Evolutionary conservation across 2,797 vertebrate genomes (phyloP).

Genomic region (Takifugu rubripes): DNA sequence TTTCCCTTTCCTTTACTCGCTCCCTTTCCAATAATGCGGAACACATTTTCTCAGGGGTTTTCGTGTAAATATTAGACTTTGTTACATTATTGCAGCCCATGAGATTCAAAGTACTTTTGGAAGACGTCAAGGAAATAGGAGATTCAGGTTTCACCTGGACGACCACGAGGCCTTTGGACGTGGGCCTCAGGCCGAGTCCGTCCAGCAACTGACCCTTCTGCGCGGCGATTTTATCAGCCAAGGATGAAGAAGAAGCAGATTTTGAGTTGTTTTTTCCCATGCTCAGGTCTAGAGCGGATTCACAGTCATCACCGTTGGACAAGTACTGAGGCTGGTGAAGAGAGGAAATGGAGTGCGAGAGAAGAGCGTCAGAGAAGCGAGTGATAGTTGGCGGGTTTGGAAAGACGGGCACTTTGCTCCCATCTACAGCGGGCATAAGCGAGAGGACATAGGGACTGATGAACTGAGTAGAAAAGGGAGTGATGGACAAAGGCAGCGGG

Average conservation of each 20-base stretch:
- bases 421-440: slow-evolving; percentile 68
- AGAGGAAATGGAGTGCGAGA: slow-evolving; percentile 63
- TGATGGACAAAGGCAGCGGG: slow-evolving; percentile 73
- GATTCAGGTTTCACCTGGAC: slow-evolving; percentile 79
- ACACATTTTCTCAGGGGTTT: slow-evolving; percentile 70
- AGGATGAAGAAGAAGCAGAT: slow-evolving; percentile 55
- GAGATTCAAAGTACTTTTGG: slow-evolving; percentile 59
- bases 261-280: slow-evolving; percentile 75
- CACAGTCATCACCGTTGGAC: slow-evolving; percentile 74
- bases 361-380: slow-evolving; percentile 67
- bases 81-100: slow-evolving; percentile 69
- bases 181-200: slow-evolving; percentile 76
- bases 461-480: slow-evolving; percentile 74
- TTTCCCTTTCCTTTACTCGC: slow-evolving; percentile 56
- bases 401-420: slow-evolving; percentile 67
- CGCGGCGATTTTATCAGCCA: slow-evolving; percentile 64
- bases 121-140: slow-evolving; percentile 49
- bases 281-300: slow-evolving; percentile 79
- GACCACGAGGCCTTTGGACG: slow-evolving; percentile 75
- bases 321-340: slow-evolving; percentile 65
- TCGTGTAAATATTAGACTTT: slow-evolving; percentile 73
- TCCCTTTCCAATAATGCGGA: slow-evolving; percentile 62
- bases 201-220: slow-evolving; percentile 78
- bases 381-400: slow-evolving; percentile 66
- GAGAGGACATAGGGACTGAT: slow-evolving; percentile 78